phyloP scores from a whole-genome alignment of 2,888 invertebrate genomes.

The Listrodromus nycthemerus region DNA sequence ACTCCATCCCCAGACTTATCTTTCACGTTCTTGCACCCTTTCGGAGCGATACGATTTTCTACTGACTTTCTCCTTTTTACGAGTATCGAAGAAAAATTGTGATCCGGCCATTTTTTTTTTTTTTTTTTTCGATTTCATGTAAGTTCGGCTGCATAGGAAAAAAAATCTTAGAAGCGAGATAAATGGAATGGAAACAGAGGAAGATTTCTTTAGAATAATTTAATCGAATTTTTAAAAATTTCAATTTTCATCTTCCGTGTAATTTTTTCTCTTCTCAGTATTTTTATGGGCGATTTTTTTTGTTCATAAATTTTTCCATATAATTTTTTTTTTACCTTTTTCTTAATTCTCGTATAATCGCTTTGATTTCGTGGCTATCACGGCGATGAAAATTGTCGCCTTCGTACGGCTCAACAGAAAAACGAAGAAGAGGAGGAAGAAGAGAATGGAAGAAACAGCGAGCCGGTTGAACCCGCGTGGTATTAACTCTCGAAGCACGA shows the following conservation, averaged over 20 bases:
- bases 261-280: neutral
- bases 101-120: neutral
- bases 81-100: neutral
- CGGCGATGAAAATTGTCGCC: slow-evolving; percentile 47
- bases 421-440: slow-evolving; percentile 8
- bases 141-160: neutral
- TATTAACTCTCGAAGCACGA: slow-evolving; percentile 78
- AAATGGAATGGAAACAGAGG: neutral
- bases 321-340: too few species aligned
- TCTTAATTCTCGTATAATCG: slow-evolving; percentile 3
- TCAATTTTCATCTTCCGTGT: neutral
- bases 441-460: slow-evolving; percentile 30
- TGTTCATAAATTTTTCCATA: slow-evolving; percentile 46
- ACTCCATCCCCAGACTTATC: slow-evolving; percentile 64
- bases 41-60: neutral
- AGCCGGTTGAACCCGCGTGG: slow-evolving; percentile 62
- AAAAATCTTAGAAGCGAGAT: neutral
- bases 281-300: neutral
- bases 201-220: too few species aligned
- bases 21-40: slow-evolving; percentile 62
- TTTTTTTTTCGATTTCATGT: neutral
- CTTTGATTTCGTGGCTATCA: slow-evolving; percentile 1
- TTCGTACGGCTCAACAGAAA: slow-evolving; percentile 42
- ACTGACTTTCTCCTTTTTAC: neutral
- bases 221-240: neutral